These are phyloP conservation scores for Marmota flaviventris DNA, from an alignment of 2,113 vertebrate genomes.

Conservation along the genomic window DNA sequence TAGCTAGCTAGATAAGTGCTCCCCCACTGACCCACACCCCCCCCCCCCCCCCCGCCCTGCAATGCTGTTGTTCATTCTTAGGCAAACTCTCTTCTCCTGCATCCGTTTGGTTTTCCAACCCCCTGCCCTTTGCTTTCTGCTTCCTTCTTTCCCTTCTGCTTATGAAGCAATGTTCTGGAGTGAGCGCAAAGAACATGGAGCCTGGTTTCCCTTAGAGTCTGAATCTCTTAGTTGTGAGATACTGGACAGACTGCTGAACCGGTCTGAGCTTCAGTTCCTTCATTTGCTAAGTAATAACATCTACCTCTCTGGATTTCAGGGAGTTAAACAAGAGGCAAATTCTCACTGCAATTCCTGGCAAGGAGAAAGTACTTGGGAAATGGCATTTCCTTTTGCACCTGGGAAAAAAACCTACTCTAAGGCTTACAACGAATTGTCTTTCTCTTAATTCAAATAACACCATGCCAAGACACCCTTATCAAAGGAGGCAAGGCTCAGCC, in stretches of 20 bases:
- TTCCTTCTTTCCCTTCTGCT: not conserved
- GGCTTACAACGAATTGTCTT: constrained; percentile 38
- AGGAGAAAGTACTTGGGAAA: constrained; percentile 30
- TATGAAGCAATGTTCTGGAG: not conserved
- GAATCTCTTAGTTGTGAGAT: not conserved
- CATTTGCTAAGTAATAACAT: not conserved
- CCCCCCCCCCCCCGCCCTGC: too few relatives aligned
- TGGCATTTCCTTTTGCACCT: constrained; percentile 45
- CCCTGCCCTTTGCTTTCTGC: not conserved
- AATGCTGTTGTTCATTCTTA: not conserved
- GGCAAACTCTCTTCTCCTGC: not conserved
- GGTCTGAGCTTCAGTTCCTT: not conserved
- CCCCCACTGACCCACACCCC: not conserved
- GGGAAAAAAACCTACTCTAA: not conserved
- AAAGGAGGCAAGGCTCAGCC: not conserved
- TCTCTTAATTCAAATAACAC: not conserved
- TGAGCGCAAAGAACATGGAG: not conserved
- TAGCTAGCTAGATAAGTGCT: not conserved
- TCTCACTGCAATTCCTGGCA: constrained; percentile 11
- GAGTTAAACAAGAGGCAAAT: constrained; percentile 37
- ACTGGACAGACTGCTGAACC: not conserved
- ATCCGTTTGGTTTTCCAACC: not conserved
- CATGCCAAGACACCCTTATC: not conserved
- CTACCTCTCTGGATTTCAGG: not conserved
- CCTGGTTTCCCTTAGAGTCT: not conserved